Evolutionary conservation across 2,888 invertebrate species (phyloP), one percentile per base, ranked within the genome.

Genomic region (Coleophora deauratella): DNA sequence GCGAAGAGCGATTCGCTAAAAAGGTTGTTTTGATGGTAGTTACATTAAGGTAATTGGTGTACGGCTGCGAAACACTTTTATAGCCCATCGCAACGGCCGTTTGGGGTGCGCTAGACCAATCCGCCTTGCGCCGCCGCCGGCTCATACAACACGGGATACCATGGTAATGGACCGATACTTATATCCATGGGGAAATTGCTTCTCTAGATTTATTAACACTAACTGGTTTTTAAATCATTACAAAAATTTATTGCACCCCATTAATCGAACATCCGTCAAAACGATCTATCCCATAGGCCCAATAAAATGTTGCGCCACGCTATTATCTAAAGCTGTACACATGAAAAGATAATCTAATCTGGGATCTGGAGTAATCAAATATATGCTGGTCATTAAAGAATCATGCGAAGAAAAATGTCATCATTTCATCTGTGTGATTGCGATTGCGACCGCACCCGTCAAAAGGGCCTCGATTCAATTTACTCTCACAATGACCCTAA

Each of bases 21-120:
- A 79, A 76, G 74, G 73, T 72, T 75, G 66, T 77, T 77, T 71
- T 71, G 72, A 72, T 74, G 77, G 75, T 72, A 72, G 75, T 72
- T 73, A 78, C 80, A 81, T 81, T 81, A 79, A 78, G 69, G 75
- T 82, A 80, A 84, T 82, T 81, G 81, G 70, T 72, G 63, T 74
- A 73, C 72, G 73, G 68, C 69, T 74, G 66, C 69, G 70, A 73
- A 80, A 79, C 72, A 77, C 71, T 76, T 80, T 81, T 80, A 78
- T 75, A 66, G 75, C 64, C 73, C 66, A 73, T 73, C 66, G 72
- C 62, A 59, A 61, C 62, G 71, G 69, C 68, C 74, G 73, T 79
- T 77, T 66, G 67, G 66, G 70, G 68, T 67, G 58, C 64, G 66
- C 68, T 69, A 68, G 69, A 46, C 72, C 75, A 72, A 76, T 78